A percentile compares a stretch with the other conserved stretches of the same genome.
Conservation (phyloP, 1,140 invertebrate species). For the Drosophila pseudoananassae region DNA sequence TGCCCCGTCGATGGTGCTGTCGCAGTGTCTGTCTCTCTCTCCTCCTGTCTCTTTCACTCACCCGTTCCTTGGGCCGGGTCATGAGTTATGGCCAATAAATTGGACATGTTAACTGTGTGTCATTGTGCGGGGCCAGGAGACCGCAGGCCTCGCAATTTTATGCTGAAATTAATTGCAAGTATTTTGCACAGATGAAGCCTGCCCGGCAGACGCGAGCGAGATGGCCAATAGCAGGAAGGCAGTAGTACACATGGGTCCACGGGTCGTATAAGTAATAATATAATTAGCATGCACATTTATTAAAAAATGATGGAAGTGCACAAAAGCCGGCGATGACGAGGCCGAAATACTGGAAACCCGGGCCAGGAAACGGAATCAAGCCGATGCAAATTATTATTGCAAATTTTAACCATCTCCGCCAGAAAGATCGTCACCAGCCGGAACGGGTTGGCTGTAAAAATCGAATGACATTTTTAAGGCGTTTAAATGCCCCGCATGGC, state of each 20-base stretch:
- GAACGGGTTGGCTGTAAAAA: conserved; percentile 34
- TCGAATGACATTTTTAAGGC: conserved; percentile 73
- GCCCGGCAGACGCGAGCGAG: conserved; percentile 5
- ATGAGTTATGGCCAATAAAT: conserved; percentile 81
- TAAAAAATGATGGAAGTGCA: conserved; percentile 79
- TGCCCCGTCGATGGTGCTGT: conserved; percentile 45
- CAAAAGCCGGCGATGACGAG: conserved; percentile 43
- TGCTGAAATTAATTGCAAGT: conserved; percentile 78
- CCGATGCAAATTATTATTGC: conserved; percentile 69
- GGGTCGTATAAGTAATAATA: conserved; percentile 79
- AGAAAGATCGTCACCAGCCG: too few species aligned
- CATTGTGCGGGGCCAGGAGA: conserved; percentile 58
- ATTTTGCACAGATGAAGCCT: conserved; percentile 49
- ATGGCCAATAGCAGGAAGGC: not conserved
- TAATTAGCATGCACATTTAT: conserved; percentile 81
- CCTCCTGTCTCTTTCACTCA: conserved; percentile 7
- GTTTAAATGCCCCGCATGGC: conserved; percentile 58
- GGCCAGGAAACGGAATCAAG: conserved; percentile 58
- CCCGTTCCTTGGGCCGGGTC: conserved; percentile 20
- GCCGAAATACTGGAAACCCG: conserved; percentile 30
- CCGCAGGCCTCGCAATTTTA: conserved; percentile 78
- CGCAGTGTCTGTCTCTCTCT: conserved; percentile 23
- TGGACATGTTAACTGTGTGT: conserved; percentile 81
- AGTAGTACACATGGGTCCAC: conserved; percentile 26
- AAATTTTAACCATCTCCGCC: conserved; percentile 32